Evolutionary conservation across 1,140 invertebrate genomes (phyloP).

Genomic region (Anagrus nilaparvatae): DNA sequence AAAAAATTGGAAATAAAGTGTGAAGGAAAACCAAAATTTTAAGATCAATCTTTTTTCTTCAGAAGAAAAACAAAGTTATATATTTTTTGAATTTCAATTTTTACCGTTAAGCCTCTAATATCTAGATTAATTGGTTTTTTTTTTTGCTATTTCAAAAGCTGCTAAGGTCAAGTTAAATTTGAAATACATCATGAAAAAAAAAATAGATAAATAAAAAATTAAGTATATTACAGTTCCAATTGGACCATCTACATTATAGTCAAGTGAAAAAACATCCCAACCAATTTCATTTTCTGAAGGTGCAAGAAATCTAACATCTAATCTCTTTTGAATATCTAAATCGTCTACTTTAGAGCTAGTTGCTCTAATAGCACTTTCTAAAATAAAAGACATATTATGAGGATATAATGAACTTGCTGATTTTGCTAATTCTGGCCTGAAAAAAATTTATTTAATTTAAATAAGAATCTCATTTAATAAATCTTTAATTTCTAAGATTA

Average conservation of each 20-base stretch:
- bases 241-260: conserved; percentile 88
- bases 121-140: too few relatives aligned
- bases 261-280: conserved; percentile 92
- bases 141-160: too few relatives aligned
- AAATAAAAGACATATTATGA: conserved; percentile 78
- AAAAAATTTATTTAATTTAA: conserved; percentile 16
- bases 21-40: too few relatives aligned
- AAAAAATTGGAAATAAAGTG: too few relatives aligned
- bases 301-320: conserved; percentile 78
- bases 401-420: conserved; percentile 77
- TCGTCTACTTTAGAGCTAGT: conserved; percentile 95
- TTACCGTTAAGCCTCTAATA: too few relatives aligned
- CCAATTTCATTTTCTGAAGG: conserved; percentile 73
- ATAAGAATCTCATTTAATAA: conserved; percentile 12
- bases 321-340: conserved; percentile 73
- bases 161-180: too few relatives aligned
- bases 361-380: conserved; percentile 83
- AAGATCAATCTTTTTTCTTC: too few relatives aligned
- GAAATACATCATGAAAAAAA: too few relatives aligned
- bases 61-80: too few relatives aligned
- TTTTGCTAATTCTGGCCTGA: conserved; percentile 78
- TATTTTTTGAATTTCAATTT: too few relatives aligned
- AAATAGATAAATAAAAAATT: neutral
- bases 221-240: conserved; percentile 78
- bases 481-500: conserved; percentile 5